Base-by-base conservation (phyloP, 2,888 invertebrate species). In the Eristalinus sepulchralis region DNA sequence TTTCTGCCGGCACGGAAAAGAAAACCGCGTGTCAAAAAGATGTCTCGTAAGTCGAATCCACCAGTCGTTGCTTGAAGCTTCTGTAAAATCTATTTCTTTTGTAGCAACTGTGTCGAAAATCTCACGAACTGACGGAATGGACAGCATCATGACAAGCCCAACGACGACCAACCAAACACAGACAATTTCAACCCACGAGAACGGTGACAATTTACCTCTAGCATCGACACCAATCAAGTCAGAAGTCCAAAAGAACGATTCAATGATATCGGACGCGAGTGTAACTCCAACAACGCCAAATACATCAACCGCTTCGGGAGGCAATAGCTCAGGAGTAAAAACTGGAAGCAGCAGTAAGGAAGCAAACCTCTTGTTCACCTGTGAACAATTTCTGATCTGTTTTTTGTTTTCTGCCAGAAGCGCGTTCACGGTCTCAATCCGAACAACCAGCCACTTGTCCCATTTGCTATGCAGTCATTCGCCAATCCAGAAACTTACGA, bases 381-480 rank as follows among this genome's bases (percentile, higher is more conserved):
- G 17, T 13, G 8, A 17, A 8, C 6, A 17, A 6, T 17, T 47
- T 8, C 47, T 47, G 47, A 47, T 47, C 11, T 10, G 3, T 22
- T 47, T 64, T 57, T 17, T 17, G 47, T 47, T 62, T 34, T 17
- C 5, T 62, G 8, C 62, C 34, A 93, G 92, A 93, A 88, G 93
- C 93, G 33, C 93, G 94, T 88, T 93, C 94, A 70, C 93, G 94
- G 76, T 94, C 94, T 24, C 94, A 94, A 88, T 94, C 94, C 11
- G 94, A 94, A 90, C 94, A 94, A 91, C 94, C 94, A 39, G 94
- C 94, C 24, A 93, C 94, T 63, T 94, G 94, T 91, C 94, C 94
- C 31, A 92, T 94, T 34, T 95, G 94, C 88, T 94, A 94, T 88
- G 94, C 94, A 68, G 94, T 94, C 66, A 92, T 95, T 39, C 92